phyloP scores from a whole-genome alignment of 1,140 invertebrate genomes.

The Atopsyche davidsoni region DNA sequence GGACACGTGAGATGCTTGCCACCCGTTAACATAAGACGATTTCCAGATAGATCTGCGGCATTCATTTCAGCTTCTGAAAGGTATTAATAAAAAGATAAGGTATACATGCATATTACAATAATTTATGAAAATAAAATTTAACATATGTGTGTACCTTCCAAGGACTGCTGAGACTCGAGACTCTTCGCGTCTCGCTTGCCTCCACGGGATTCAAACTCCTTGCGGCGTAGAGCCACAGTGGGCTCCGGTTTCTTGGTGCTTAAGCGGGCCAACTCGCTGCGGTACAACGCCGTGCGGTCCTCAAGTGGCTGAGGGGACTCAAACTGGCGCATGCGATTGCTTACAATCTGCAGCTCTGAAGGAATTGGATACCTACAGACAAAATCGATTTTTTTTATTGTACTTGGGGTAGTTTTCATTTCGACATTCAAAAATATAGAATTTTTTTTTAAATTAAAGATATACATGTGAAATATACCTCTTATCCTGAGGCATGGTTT shows the following conservation, averaged over 20 bases:
- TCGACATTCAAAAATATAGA: neutral
- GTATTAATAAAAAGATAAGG: neutral
- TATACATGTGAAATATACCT: conserved; percentile 20
- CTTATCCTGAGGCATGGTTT: conserved; percentile 38
- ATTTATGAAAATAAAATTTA: neutral
- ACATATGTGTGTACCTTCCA: conserved; percentile 34
- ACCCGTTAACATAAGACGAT: conserved; percentile 67
- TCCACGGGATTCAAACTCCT: conserved; percentile 63
- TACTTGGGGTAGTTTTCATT: too few species aligned
- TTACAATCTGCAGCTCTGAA: conserved; percentile 58
- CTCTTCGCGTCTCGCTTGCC: conserved; percentile 40
- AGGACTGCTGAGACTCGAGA: conserved; percentile 41
- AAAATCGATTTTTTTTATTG: too few species aligned
- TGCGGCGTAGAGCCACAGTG: conserved; percentile 65
- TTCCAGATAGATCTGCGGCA: conserved; percentile 57
- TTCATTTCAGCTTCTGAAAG: conserved; percentile 30
- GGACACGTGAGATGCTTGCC: conserved; percentile 70
- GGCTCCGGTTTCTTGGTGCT: conserved; percentile 63
- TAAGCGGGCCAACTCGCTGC: conserved; percentile 66
- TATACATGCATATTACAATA: neutral
- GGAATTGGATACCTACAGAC: conserved; percentile 50
- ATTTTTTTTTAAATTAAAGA: neutral
- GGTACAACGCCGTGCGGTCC: conserved; percentile 61
- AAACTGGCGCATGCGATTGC: conserved; percentile 66
- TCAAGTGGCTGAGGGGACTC: conserved; percentile 55